Conservation (phyloP, 2,888 invertebrate species). For the Carcina quercana region DNA sequence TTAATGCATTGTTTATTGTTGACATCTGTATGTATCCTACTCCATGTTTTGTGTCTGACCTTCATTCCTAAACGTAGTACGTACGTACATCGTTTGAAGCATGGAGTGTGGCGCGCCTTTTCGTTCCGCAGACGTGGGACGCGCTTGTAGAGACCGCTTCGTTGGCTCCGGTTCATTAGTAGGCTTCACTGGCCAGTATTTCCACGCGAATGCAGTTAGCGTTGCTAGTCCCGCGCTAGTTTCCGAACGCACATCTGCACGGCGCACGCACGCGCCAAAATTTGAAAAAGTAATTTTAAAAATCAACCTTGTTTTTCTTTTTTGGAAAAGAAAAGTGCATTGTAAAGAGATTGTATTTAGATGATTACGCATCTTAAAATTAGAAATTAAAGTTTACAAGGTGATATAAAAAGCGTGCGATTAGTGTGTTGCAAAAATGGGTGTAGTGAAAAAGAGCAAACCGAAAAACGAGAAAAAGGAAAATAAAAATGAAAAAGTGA, state of each 20-base stretch:
- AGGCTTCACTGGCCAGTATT: conserved; percentile 47
- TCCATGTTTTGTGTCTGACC: too few relatives aligned
- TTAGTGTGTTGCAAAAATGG: conserved; percentile 49
- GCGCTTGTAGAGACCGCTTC: too few relatives aligned
- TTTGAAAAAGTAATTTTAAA: conserved; percentile 17
- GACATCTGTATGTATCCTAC: too few relatives aligned
- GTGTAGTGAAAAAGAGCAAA: conserved; percentile 62
- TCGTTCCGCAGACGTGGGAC: conserved; percentile 3
- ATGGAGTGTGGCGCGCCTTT: too few relatives aligned
- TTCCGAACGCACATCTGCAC: conserved; percentile 60
- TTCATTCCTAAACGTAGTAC: conserved; percentile 70
- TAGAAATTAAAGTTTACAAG: too few relatives aligned
- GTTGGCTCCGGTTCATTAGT: conserved; percentile 40
- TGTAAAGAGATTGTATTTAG: too few relatives aligned
- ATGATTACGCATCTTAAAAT: too few relatives aligned
- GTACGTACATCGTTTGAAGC: too few relatives aligned
- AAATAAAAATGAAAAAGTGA: conserved; percentile 23
- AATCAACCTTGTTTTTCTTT: neutral
- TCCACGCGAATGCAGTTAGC: conserved; percentile 63
- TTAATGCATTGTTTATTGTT: too few relatives aligned
- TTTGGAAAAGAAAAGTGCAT: conserved; percentile 20
- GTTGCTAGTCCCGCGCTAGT: conserved; percentile 68
- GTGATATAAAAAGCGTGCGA: conserved; percentile 32
- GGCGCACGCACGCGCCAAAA: conserved; percentile 40
- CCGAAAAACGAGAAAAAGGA: conserved; percentile 32